Conservation (phyloP, 35 echinoderm and acorn worm species). For the Strongylocentrotus purpuratus region DNA sequence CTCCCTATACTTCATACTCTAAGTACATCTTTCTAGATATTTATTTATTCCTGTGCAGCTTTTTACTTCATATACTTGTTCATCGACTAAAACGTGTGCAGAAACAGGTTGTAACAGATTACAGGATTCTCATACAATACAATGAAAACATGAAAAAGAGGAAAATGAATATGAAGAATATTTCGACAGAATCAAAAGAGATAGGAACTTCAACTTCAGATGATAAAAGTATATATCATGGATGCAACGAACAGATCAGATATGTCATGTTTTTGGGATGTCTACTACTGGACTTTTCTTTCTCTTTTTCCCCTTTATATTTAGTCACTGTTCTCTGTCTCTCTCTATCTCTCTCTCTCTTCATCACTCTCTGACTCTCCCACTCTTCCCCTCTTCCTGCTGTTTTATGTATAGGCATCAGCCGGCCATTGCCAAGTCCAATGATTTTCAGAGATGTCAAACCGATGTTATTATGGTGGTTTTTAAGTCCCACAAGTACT, state of each 20-base stretch:
- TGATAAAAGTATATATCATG: background rate
- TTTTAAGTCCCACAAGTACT: background rate
- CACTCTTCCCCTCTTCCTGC: background rate
- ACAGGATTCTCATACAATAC: too few relatives aligned
- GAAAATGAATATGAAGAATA: background rate
- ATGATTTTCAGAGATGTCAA: background rate
- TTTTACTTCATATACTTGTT: too few relatives aligned
- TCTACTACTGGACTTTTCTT: background rate
- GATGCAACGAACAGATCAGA: background rate
- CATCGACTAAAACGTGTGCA: background rate
- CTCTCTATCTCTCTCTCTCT: slow-evolving; percentile 11
- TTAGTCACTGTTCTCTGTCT: background rate
- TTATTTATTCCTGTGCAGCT: too few relatives aligned
- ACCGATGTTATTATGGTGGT: background rate
- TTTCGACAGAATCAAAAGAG: background rate
- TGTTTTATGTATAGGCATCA: background rate
- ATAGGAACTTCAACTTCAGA: background rate
- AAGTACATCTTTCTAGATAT: too few relatives aligned
- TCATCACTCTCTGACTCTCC: background rate
- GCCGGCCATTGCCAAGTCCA: background rate
- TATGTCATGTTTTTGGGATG: background rate
- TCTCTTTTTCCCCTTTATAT: background rate
- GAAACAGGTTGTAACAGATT: background rate
- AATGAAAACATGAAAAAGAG: background rate
- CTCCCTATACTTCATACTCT: too few relatives aligned